Conservation (phyloP, 2,797 vertebrate species). For the Xiphorhynchus erythropygius region DNA sequence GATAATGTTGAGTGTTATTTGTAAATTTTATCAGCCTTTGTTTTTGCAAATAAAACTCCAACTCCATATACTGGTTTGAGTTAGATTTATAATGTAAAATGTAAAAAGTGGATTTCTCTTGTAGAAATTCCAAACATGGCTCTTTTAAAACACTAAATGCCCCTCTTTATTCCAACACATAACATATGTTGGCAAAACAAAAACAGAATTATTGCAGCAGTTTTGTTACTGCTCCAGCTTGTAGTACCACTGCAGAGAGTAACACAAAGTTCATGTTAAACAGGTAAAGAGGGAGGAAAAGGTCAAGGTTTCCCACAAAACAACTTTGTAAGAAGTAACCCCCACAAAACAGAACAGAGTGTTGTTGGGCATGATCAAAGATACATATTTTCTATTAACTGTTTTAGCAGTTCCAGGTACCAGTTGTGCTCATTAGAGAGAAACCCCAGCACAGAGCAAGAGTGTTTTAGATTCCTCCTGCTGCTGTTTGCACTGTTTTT, state of each 20-base stretch:
- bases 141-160: neutral
- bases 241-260: neutral
- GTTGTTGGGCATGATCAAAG: neutral
- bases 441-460: neutral
- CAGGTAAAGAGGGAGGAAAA: neutral
- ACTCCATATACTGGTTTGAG: neutral
- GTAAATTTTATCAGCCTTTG: neutral
- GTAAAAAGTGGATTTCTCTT: neutral
- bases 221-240: neutral
- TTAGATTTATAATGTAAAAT: neutral
- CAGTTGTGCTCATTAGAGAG: neutral
- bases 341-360: neutral
- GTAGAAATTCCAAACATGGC: neutral
- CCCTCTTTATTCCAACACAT: neutral
- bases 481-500: neutral
- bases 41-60: neutral
- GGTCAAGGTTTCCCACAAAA: neutral
- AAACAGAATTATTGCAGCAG: neutral
- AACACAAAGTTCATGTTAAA: neutral
- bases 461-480: neutral
- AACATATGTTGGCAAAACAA: neutral
- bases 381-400: neutral
- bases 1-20: neutral
- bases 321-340: neutral
- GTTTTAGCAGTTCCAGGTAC: neutral